Conservation (phyloP, 2,797 vertebrate species). For the Bradypus variegatus region DNA sequence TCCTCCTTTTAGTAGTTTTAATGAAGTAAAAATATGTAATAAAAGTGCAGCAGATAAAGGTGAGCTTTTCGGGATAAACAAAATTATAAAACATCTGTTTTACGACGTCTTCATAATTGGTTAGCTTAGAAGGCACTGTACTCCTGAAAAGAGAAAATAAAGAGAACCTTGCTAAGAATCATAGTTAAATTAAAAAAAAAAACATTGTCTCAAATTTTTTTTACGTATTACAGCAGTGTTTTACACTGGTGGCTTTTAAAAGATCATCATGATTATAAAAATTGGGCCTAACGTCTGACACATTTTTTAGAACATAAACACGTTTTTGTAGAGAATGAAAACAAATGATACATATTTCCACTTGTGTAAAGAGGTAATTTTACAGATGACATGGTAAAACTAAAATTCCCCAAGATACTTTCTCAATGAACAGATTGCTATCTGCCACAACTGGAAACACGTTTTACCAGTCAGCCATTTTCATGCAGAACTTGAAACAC, state of each 20-base stretch:
- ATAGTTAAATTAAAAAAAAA: not conserved
- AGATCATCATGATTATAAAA: not conserved
- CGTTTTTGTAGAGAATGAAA: not conserved
- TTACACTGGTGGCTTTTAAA: not conserved
- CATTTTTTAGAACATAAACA: not conserved
- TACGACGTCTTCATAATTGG: not conserved
- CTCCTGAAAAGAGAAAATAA: constrained; percentile 20
- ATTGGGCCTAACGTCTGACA: not conserved
- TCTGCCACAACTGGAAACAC: constrained; percentile 3
- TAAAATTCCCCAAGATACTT: not conserved
- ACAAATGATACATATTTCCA: not conserved
- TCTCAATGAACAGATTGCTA: not conserved
- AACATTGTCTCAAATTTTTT: not conserved
- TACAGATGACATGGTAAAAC: not conserved
- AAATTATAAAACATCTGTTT: not conserved
- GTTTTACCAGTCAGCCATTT: not conserved
- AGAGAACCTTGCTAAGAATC: not conserved
- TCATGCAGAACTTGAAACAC: not conserved
- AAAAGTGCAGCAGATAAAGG: not conserved
- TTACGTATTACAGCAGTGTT: not conserved
- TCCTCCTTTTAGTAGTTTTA: not conserved
- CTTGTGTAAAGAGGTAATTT: not conserved
- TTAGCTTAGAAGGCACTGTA: not conserved
- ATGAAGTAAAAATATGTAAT: not conserved
- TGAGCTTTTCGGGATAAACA: not conserved